Conservation (phyloP, 2,113 vertebrate species). For the Myrmecophaga tridactyla region DNA sequence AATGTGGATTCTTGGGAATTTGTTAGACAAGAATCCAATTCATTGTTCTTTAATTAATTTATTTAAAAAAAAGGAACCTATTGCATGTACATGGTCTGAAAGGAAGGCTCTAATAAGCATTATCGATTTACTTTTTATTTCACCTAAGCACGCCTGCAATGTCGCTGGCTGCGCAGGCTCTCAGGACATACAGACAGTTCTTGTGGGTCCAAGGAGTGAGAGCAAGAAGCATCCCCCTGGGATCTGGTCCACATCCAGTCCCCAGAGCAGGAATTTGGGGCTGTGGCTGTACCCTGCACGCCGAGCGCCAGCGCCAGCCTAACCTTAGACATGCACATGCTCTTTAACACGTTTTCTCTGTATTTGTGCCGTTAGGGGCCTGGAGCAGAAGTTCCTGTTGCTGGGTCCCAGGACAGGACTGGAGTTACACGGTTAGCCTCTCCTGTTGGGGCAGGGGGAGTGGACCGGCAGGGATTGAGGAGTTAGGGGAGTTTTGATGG, state of each 20-base stretch:
- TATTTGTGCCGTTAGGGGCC: fast-evolving
- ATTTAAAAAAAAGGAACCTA: background rate
- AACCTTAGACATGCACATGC: background rate
- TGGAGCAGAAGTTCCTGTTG: background rate
- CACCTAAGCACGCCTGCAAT: background rate
- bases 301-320: fast-evolving
- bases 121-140: background rate
- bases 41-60: background rate
- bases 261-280: background rate
- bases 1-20: background rate
- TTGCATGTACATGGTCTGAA: background rate
- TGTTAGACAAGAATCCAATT: background rate
- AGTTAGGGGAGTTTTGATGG: background rate
- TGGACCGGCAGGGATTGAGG: background rate
- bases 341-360: fast-evolving
- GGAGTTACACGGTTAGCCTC: background rate
- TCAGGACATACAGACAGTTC: background rate
- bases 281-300: fast-evolving
- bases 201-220: background rate
- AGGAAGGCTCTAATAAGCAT: background rate
- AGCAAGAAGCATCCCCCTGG: background rate
- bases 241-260: background rate
- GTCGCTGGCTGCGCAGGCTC: no score
- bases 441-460: background rate
- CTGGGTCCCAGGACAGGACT: background rate